These are phyloP conservation scores for Temnothorax unifasciatus DNA, from an alignment of 2,888 invertebrate species.

Conservation along the genomic window DNA sequence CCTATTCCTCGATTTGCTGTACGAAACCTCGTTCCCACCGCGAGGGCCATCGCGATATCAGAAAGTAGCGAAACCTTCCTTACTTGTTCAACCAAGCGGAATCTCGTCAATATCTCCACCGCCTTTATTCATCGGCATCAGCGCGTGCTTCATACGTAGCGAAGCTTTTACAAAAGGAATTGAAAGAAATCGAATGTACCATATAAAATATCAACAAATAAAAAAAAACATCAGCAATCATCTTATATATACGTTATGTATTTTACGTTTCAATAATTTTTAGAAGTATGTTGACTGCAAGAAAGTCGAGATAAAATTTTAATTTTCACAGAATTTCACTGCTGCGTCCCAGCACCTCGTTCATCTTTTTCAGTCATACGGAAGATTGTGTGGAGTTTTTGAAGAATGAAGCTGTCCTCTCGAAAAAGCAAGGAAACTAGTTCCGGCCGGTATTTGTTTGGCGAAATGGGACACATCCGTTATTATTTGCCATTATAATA, in stretches of 20 bases:
- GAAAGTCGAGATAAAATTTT: conserved; percentile 20
- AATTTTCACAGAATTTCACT: conserved; percentile 34
- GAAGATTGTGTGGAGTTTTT: conserved; percentile 37
- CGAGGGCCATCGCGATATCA: conserved; percentile 1
- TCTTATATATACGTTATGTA: neutral
- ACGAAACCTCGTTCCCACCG: conserved; percentile 4
- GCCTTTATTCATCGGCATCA: conserved; percentile 44
- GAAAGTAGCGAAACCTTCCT: conserved; percentile 50
- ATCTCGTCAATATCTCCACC: conserved; percentile 54
- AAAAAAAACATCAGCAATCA: conserved; percentile 12
- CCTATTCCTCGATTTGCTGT: conserved; percentile 30
- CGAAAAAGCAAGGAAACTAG: conserved; percentile 25
- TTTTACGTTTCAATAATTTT: neutral
- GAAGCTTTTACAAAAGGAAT: neutral
- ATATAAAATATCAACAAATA: neutral
- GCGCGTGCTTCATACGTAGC: neutral
- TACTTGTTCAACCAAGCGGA: conserved; percentile 38
- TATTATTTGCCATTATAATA: neutral
- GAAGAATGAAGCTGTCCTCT: conserved; percentile 32
- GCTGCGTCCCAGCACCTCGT: conserved; percentile 14
- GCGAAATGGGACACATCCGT: neutral
- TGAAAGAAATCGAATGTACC: neutral
- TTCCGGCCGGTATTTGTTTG: conserved; percentile 9
- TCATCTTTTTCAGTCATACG: conserved; percentile 36
- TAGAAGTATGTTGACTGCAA: neutral